Evolutionary conservation across 2,888 invertebrate species (phyloP), one percentile per base, ranked within the genome.

Genomic region (Cheilosia soror): DNA sequence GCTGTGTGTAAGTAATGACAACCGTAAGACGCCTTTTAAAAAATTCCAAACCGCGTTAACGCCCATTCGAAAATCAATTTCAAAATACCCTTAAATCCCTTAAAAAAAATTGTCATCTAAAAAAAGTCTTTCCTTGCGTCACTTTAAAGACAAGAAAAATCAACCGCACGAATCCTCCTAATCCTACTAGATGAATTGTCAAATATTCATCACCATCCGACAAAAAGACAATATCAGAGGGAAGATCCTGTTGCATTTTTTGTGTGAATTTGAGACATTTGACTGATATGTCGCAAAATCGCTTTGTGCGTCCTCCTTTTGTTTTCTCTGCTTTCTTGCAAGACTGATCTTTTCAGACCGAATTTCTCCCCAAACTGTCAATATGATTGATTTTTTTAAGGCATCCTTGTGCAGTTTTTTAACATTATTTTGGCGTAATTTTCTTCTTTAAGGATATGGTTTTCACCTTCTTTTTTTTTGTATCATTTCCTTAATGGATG

Each of bases 101-200:
- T 4, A 33, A 65, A 79, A 63, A 79, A 63, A 75, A 65, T 51
- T 51, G 31, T 33, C 47, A n/a, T n/a, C 20, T 25, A 20, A 27
- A 40, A 44, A 15, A 2, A 33, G 25, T 11, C 27, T 20, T 33
- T 58, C 55, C 25, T 40, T 62, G 42, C n/a, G 53, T 69, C 42
- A 25, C 37, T 13, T 29, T 31, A n/a, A 33, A 15, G 37, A 33
- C 7, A 15, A 25, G 42, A 58, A 27, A 55, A 71, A 71, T 11
- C 42, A 69, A 73, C 75, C 69, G 25, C 69, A 79, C 20, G 11
- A 25, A 40, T 68, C 58, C 44, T 37, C 55, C 47, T 84, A 84
- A 80, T 69, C 71, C 71, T 49, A 40, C 79, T 25, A 75, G 63
- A 84, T 75, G 76, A 75, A 84, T 84, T 79, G 75, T 9, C 60